phyloP scores from a whole-genome alignment of 2,888 invertebrate genomes.

The Drosophila austrosaltans region DNA sequence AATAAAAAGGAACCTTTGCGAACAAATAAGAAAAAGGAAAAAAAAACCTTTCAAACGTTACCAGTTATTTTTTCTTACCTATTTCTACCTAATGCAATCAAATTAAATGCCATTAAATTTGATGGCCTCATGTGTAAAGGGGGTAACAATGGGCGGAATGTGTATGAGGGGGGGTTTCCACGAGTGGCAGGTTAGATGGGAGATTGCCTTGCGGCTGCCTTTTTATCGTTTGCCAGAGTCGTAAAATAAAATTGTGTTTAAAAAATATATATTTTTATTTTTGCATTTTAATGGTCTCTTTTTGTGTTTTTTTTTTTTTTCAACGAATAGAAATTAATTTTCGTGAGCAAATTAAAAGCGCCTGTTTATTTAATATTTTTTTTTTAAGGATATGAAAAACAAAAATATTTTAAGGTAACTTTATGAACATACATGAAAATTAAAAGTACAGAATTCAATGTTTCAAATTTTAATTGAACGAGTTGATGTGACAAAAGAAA shows the following conservation, averaged over 20 bases:
- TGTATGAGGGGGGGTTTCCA: slow-evolving; percentile 13
- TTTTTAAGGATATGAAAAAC: slow-evolving; percentile 16
- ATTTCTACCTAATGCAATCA: slow-evolving; percentile 65
- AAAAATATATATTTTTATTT: slow-evolving; percentile 42
- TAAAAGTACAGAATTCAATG: slow-evolving; percentile 54
- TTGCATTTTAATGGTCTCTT: slow-evolving; percentile 65
- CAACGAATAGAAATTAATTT: slow-evolving; percentile 52
- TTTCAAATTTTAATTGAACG: slow-evolving; percentile 68
- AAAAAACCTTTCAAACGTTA: slow-evolving; percentile 31
- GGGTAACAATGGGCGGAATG: slow-evolving; percentile 37
- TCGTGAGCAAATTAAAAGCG: slow-evolving; percentile 13
- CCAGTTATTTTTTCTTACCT: slow-evolving; percentile 52
- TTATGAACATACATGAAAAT: slow-evolving; percentile 63
- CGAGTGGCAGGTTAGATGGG: slow-evolving; percentile 15
- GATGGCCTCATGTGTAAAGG: slow-evolving; percentile 58
- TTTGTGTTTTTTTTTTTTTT: background rate
- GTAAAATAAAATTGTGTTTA: slow-evolving; percentile 60
- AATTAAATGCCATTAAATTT: slow-evolving; percentile 74
- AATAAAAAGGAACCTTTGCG: slow-evolving; percentile 10
- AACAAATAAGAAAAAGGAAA: slow-evolving; percentile 5
- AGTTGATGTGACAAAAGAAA: slow-evolving; percentile 11
- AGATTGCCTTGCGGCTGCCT: slow-evolving; percentile 42
- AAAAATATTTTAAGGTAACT: slow-evolving; percentile 30
- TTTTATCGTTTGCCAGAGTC: slow-evolving; percentile 58
- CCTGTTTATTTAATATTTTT: slow-evolving; percentile 22